These are phyloP conservation scores for Phyllotreta striolata DNA, from an alignment of 2,888 invertebrate genomes.

Conservation along the genomic window DNA sequence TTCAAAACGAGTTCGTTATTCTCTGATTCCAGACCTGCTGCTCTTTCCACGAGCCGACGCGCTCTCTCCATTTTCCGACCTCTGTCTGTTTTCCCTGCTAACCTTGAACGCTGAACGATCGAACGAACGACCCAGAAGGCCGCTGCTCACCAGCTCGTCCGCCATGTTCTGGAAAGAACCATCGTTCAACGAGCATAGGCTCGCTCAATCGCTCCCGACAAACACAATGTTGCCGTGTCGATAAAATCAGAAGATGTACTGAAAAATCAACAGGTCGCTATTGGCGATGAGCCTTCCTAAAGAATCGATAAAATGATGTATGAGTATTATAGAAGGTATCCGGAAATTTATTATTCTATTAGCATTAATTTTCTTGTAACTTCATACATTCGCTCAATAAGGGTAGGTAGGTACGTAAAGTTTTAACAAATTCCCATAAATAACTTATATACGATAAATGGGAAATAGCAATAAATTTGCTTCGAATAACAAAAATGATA, in stretches of 20 bases:
- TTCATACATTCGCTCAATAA: no score
- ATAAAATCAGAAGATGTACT: background rate
- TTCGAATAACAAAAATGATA: constrained; percentile 2
- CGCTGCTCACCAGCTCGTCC: background rate
- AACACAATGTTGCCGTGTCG: background rate
- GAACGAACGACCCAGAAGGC: constrained; percentile 16
- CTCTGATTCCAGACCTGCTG: background rate
- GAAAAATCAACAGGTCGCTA: no score
- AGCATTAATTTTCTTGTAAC: no score
- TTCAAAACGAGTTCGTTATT: background rate
- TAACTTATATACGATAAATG: no score
- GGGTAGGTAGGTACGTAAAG: no score
- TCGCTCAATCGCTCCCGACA: background rate
- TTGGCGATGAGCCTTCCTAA: no score
- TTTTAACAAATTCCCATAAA: no score
- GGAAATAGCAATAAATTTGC: background rate
- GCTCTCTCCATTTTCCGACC: constrained; percentile 3
- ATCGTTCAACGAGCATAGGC: background rate
- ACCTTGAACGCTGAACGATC: constrained; percentile 19
- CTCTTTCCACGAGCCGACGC: background rate
- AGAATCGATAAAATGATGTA: no score
- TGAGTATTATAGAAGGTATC: no score
- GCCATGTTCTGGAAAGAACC: constrained; percentile 4
- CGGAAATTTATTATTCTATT: no score
- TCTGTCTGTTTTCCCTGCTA: background rate